These are phyloP conservation scores for Macrosiphum euphorbiae DNA, from an alignment of 2,888 invertebrate species.

Conservation along the genomic window DNA sequence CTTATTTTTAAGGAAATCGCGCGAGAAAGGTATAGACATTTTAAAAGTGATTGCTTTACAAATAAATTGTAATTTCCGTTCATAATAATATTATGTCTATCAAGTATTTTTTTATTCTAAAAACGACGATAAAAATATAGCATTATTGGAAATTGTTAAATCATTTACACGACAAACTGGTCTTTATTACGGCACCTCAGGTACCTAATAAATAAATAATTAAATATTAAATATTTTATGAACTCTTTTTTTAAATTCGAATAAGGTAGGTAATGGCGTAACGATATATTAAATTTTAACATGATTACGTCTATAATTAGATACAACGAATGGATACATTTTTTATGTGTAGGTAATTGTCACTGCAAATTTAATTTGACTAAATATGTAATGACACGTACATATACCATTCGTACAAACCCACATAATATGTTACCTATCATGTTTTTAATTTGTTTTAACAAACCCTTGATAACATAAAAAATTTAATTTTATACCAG, in stretches of 20 bases:
- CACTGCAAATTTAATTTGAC: neutral
- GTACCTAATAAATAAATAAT: neutral
- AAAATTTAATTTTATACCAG: neutral
- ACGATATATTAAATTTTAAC: neutral
- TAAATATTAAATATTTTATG: neutral
- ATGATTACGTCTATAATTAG: neutral
- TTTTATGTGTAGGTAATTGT: neutral
- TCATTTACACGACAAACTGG: neutral
- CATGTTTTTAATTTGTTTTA: slow-evolving; percentile 2
- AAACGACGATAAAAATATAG: too few species aligned
- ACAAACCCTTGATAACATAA: neutral
- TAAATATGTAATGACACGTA: neutral
- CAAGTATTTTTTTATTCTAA: too few species aligned
- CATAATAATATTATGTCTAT: too few species aligned
- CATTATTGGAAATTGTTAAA: too few species aligned
- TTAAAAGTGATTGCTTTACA: too few species aligned
- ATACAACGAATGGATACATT: neutral
- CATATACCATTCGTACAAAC: neutral
- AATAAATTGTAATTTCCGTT: too few species aligned
- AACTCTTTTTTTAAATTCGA: neutral
- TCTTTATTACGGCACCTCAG: neutral
- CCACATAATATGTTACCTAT: neutral
- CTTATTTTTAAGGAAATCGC: too few species aligned
- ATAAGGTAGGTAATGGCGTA: neutral
- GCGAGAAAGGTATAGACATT: too few species aligned